phyloP scores from a whole-genome alignment of 1,140 invertebrate genomes.

The Danaus melanippus region DNA sequence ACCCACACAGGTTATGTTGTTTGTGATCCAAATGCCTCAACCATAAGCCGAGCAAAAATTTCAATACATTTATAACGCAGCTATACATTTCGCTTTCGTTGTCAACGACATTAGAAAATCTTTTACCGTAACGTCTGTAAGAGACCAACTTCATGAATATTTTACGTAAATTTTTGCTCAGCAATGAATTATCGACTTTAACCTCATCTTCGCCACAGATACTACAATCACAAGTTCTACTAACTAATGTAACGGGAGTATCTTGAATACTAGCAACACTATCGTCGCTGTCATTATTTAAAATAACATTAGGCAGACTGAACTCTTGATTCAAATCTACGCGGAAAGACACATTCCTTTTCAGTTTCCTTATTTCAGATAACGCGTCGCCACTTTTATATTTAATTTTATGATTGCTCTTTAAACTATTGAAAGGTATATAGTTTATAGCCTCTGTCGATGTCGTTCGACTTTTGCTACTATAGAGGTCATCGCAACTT shows the following conservation, averaged over 20 bases:
- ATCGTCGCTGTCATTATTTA: constrained; percentile 15
- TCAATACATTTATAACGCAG: constrained; percentile 49
- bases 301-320: constrained; percentile 25
- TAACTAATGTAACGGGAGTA: constrained; percentile 48
- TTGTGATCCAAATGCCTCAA: constrained; percentile 62
- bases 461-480: not conserved
- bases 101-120: constrained; percentile 47
- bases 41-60: constrained; percentile 58
- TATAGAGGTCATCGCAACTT: constrained; percentile 37
- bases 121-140: constrained; percentile 40
- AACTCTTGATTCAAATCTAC: constrained; percentile 16
- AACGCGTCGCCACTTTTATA: constrained; percentile 16
- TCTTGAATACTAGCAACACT: constrained; percentile 28
- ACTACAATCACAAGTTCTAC: constrained; percentile 54
- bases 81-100: constrained; percentile 56
- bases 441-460: no score
- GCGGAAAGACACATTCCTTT: constrained; percentile 24
- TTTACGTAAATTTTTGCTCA: constrained; percentile 38
- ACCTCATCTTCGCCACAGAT: constrained; percentile 47
- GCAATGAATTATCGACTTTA: constrained; percentile 29
- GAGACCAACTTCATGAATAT: constrained; percentile 47
- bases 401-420: constrained; percentile 14
- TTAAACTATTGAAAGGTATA: no score
- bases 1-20: constrained; percentile 25
- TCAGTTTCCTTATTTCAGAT: constrained; percentile 29